A percentile compares a stretch with the other conserved stretches of the same genome.
Evolutionary conservation across 2,113 vertebrate species (phyloP).

Genomic region (Hemiprocne comata): DNA sequence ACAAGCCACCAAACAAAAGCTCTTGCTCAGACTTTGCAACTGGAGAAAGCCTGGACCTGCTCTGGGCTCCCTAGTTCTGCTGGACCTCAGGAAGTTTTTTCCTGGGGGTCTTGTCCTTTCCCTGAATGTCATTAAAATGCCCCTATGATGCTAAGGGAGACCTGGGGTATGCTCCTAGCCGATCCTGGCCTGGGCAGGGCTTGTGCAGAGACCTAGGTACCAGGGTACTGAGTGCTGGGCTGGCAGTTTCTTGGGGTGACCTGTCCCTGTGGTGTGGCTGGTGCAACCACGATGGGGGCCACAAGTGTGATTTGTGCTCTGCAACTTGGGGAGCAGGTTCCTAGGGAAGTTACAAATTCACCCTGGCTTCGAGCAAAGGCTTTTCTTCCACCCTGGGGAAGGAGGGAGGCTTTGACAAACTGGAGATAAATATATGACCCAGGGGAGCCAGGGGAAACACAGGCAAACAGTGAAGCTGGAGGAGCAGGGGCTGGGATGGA

Average conservation of each 20-base stretch:
- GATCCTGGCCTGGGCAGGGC: background rate
- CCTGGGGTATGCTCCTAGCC: background rate
- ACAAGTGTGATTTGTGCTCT: background rate
- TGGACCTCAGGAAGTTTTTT: background rate
- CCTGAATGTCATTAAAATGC: background rate
- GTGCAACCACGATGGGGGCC: fast-evolving
- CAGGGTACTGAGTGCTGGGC: fast-evolving
- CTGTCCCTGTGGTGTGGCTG: background rate
- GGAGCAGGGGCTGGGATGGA: background rate
- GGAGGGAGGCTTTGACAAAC: conserved; percentile 19
- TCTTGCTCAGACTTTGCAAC: background rate
- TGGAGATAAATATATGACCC: conserved; percentile 34
- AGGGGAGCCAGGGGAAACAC: background rate
- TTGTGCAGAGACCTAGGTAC: background rate
- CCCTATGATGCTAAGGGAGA: background rate
- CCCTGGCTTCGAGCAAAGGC: background rate
- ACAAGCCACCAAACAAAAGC: background rate
- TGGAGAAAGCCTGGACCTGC: background rate
- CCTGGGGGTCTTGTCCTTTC: background rate
- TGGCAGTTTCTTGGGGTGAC: background rate
- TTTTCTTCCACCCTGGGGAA: conserved; percentile 19
- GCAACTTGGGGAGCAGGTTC: background rate
- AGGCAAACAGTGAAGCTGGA: background rate
- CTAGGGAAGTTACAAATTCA: background rate
- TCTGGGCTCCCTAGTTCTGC: background rate